A percentile compares a stretch with the other conserved stretches of the same genome.
Evolutionary conservation across 1,140 invertebrate genomes (phyloP).

Genomic region (Caenorhabditis brenneri): DNA sequence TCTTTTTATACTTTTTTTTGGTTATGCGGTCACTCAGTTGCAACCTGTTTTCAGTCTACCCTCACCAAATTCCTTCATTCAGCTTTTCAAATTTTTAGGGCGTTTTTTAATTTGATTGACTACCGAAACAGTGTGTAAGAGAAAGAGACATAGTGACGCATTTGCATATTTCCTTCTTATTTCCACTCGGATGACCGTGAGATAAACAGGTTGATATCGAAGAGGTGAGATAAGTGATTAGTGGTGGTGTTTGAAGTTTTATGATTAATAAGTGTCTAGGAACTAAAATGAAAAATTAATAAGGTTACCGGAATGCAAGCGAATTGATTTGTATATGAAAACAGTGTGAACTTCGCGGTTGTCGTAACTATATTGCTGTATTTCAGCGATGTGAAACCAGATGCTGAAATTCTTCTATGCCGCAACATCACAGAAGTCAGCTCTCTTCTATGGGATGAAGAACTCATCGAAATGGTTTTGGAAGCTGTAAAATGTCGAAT

Average conservation of each 20-base stretch:
- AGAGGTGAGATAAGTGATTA: neutral
- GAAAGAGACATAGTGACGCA: neutral
- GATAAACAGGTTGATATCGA: conserved; percentile 28
- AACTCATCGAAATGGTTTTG: conserved; percentile 26
- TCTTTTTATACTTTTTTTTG: neutral
- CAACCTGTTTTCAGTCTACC: conserved; percentile 4
- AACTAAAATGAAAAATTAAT: too few relatives aligned
- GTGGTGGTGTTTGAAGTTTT: conserved; percentile 12
- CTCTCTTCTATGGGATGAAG: conserved; percentile 22
- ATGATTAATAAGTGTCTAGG: neutral
- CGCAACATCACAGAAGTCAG: conserved; percentile 8
- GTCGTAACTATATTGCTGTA: neutral
- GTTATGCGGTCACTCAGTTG: neutral
- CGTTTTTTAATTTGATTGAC: conserved; percentile 31
- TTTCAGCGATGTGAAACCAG: neutral
- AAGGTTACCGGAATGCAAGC: too few relatives aligned
- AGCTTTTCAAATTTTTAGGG: neutral
- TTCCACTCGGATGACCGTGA: conserved; percentile 9
- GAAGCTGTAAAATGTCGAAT: conserved; percentile 22
- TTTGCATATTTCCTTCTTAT: conserved; percentile 20
- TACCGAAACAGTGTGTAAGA: neutral
- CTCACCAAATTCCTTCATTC: neutral
- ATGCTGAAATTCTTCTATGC: neutral
- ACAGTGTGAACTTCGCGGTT: too few relatives aligned
- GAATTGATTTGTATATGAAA: too few relatives aligned